Evolutionary conservation across 2,888 invertebrate species (phyloP).

Genomic region (Amphipoea lucens): DNA sequence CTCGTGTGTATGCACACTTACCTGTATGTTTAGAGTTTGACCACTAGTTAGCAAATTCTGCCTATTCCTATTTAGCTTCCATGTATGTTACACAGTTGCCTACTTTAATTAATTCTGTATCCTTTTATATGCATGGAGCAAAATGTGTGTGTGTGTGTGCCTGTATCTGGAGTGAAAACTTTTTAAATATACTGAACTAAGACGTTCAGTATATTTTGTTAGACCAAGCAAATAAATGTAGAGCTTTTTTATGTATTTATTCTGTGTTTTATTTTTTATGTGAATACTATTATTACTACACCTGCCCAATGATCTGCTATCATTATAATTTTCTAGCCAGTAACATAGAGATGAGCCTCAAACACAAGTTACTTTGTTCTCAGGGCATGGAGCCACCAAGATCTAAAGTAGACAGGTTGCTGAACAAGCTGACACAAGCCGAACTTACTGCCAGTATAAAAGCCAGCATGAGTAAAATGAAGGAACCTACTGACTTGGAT

Average conservation of each 20-base stretch:
- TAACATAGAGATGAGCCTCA: background rate
- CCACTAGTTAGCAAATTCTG: background rate
- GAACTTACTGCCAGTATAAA: conserved; percentile 82
- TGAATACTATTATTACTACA: background rate
- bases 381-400: conserved; percentile 49
- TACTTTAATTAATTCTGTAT: background rate
- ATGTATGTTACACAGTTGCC: background rate
- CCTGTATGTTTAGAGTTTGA: background rate
- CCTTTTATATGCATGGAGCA: conserved; percentile 29
- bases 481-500: conserved; percentile 80
- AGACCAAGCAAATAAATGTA: background rate
- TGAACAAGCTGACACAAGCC: conserved; percentile 77
- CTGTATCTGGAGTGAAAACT: background rate
- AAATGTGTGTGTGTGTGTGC: background rate
- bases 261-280: background rate
- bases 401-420: conserved; percentile 76
- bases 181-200: background rate
- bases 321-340: background rate
- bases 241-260: conserved; percentile 10
- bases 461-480: conserved; percentile 72
- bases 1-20: no score
- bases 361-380: conserved; percentile 3
- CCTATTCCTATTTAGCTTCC: conserved; percentile 5
- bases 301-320: background rate
- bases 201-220: background rate